Evolutionary conservation across 2,888 invertebrate genomes (phyloP).

Genomic region (Cataglyphis livida): DNA sequence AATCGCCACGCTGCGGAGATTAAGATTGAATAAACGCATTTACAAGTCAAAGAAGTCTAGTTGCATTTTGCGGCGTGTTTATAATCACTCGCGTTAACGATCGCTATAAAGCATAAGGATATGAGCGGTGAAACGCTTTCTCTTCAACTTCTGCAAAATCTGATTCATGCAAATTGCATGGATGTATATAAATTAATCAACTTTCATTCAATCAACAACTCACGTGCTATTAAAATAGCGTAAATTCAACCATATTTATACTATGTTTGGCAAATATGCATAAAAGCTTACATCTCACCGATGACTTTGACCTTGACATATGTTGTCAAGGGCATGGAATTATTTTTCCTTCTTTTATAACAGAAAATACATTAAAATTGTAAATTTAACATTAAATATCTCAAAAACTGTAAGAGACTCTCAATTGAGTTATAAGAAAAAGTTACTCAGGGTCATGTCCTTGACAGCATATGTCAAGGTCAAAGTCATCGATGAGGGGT

Average conservation of each 20-base stretch:
- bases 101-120: conserved; percentile 46
- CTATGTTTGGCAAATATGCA: background rate
- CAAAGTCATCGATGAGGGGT: too few relatives aligned
- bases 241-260: background rate
- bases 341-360: too few relatives aligned
- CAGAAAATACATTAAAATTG: too few relatives aligned
- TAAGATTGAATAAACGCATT: conserved; percentile 62
- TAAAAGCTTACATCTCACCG: too few relatives aligned
- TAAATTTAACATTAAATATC: too few relatives aligned
- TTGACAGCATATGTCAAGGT: too few relatives aligned
- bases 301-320: too few relatives aligned
- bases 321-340: too few relatives aligned
- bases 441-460: too few relatives aligned
- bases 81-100: conserved; percentile 60
- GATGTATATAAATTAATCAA: conserved; percentile 4
- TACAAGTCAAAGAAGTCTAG: conserved; percentile 65
- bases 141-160: conserved; percentile 19
- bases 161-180: conserved; percentile 5
- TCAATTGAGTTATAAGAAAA: too few relatives aligned
- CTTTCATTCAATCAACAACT: background rate
- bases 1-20: conserved; percentile 56
- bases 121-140: conserved; percentile 19
- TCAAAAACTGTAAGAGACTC: too few relatives aligned
- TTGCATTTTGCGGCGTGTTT: conserved; percentile 58
- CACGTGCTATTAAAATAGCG: background rate